Evolutionary conservation across 2,113 vertebrate species (phyloP).

Genomic region (Bufo gargarizans): DNA sequence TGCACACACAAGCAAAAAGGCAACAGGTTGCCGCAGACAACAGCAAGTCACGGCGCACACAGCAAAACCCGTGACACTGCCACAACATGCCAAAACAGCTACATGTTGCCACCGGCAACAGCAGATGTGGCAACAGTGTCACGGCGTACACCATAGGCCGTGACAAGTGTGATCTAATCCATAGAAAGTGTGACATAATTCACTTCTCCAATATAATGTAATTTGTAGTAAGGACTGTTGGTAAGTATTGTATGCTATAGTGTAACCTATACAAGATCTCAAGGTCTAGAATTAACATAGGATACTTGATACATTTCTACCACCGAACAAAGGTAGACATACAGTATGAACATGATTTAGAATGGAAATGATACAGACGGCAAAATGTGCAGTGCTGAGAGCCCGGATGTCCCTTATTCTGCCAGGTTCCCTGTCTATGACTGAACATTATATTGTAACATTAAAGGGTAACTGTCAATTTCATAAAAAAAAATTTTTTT

Average conservation of each 20-base stretch:
- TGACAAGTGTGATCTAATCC: too few relatives aligned
- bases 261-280: background rate
- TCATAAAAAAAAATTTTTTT: too few relatives aligned
- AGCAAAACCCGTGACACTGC: too few relatives aligned
- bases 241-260: background rate
- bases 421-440: background rate
- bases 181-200: too few relatives aligned
- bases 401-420: background rate
- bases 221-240: background rate
- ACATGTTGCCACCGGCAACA: too few relatives aligned
- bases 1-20: too few relatives aligned
- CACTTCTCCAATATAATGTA: background rate
- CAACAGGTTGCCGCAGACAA: too few relatives aligned
- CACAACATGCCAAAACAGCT: too few relatives aligned
- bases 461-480: background rate
- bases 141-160: too few relatives aligned
- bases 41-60: too few relatives aligned
- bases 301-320: background rate
- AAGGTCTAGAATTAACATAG: background rate
- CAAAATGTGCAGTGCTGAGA: background rate
- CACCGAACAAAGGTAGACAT: background rate
- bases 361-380: background rate
- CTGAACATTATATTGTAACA: background rate
- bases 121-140: too few relatives aligned
- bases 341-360: background rate